Conservation (phyloP, 2,797 vertebrate species). For the Rallus crepitans region DNA sequence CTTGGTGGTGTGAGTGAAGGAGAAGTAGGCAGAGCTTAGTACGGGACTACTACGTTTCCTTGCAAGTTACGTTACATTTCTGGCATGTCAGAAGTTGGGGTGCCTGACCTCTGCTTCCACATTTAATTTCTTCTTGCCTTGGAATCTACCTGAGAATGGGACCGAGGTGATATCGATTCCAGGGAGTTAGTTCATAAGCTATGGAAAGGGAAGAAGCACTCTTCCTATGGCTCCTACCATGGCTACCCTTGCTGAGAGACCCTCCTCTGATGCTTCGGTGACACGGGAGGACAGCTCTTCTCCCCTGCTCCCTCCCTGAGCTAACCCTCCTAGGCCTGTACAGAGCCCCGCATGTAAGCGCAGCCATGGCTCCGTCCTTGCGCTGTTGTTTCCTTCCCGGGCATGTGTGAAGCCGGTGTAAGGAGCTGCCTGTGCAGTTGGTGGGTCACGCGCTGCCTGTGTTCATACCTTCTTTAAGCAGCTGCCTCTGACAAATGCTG, state of each 20-base stretch:
- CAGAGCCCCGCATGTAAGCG: neutral
- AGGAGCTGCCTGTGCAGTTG: neutral
- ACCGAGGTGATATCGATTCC: neutral
- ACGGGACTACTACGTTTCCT: neutral
- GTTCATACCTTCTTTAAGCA: neutral
- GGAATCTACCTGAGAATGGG: neutral
- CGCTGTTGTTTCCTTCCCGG: neutral
- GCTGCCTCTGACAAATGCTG: neutral
- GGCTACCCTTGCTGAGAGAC: neutral
- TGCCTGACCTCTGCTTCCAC: neutral
- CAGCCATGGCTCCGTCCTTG: neutral
- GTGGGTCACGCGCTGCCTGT: accelerated
- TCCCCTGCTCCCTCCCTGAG: neutral
- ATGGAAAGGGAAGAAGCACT: neutral
- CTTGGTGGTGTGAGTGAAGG: neutral
- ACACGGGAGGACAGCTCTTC: neutral
- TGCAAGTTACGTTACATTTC: neutral
- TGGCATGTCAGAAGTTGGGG: neutral
- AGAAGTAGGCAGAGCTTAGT: neutral
- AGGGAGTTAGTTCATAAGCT: neutral
- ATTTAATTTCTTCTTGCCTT: neutral
- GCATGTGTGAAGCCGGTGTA: accelerated
- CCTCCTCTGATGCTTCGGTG: neutral
- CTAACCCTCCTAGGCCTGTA: neutral
- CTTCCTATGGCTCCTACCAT: neutral